A percentile compares a stretch with the other conserved stretches of the same genome.
phyloP scores from a whole-genome alignment of 1,140 invertebrate species.

The Macrotrachela quadricornifera region DNA sequence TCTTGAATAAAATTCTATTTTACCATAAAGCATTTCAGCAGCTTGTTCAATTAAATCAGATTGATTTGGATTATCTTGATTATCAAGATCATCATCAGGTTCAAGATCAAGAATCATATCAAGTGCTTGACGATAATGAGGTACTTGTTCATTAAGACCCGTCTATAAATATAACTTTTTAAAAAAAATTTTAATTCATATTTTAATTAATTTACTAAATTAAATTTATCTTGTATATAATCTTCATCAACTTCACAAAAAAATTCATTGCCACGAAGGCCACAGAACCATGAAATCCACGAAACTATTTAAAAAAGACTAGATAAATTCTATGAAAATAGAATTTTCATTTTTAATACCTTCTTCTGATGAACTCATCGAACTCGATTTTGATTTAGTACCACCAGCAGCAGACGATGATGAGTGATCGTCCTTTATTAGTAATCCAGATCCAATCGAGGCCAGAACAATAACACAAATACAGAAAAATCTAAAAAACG shows the following conservation, averaged over 20 bases:
- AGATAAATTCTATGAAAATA: too few relatives aligned
- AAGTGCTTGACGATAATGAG: conserved; percentile 91
- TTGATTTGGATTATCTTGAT: conserved; percentile 73
- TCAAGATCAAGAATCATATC: conserved; percentile 99
- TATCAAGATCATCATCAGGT: conserved; percentile 49
- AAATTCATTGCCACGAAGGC: conserved; percentile 92
- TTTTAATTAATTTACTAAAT: conserved; percentile 36
- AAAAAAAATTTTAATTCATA: too few relatives aligned
- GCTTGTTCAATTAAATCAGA: conserved; percentile 97
- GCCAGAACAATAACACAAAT: too few relatives aligned
- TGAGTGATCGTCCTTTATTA: too few relatives aligned
- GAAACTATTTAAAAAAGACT: conserved; percentile 61
- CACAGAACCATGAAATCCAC: conserved; percentile 99
- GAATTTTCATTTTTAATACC: too few relatives aligned
- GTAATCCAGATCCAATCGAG: too few relatives aligned
- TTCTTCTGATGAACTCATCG: too few relatives aligned
- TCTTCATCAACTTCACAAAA: conserved; percentile 99
- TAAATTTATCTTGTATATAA: conserved; percentile 99
- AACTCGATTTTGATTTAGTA: too few relatives aligned
- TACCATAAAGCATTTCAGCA: conserved; percentile 89
- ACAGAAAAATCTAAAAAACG: too few relatives aligned
- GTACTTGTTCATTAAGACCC: conserved; percentile 95
- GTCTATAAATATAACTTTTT: conserved; percentile 36
- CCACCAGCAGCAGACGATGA: too few relatives aligned
- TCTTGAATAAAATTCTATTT: too few relatives aligned